Conservation (phyloP, 2,113 vertebrate genomes). For the Tragelaphus scriptus region DNA sequence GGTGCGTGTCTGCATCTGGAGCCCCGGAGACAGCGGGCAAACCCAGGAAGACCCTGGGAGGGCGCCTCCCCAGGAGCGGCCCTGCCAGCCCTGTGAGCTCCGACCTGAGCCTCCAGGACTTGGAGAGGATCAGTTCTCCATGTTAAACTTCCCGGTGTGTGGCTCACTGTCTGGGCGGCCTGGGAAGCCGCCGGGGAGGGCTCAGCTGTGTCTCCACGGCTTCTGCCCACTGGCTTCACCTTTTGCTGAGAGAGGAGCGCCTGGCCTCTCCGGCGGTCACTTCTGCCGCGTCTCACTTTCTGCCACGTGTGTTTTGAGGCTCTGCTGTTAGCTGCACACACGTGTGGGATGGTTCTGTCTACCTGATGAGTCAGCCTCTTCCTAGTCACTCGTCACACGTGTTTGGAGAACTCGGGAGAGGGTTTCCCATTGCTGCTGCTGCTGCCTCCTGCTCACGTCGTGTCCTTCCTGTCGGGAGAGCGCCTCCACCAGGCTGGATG, state of each 20-base stretch:
- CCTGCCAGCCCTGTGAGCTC: background rate
- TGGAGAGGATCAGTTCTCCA: background rate
- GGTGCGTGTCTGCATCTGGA: background rate
- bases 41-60: background rate
- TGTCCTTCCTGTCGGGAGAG: background rate
- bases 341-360: background rate
- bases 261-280: background rate
- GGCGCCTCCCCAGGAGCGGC: background rate
- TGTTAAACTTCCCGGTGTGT: rapidly evolving
- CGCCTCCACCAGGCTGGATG: too few species aligned
- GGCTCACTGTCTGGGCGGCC: background rate
- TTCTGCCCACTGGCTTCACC: background rate
- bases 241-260: background rate
- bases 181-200: background rate
- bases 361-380: background rate
- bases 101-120: background rate
- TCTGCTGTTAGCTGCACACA: background rate
- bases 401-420: background rate
- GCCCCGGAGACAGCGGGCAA: rapidly evolving
- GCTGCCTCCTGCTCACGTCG: rapidly evolving
- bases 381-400: rapidly evolving
- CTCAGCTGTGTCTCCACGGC: rapidly evolving
- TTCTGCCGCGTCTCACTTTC: rapidly evolving
- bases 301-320: background rate
- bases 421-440: rapidly evolving